A percentile compares a stretch with the other conserved stretches of the same genome.
These are phyloP conservation scores for Lycia hirtaria DNA, from an alignment of 2,888 invertebrate genomes.

Conservation along the genomic window DNA sequence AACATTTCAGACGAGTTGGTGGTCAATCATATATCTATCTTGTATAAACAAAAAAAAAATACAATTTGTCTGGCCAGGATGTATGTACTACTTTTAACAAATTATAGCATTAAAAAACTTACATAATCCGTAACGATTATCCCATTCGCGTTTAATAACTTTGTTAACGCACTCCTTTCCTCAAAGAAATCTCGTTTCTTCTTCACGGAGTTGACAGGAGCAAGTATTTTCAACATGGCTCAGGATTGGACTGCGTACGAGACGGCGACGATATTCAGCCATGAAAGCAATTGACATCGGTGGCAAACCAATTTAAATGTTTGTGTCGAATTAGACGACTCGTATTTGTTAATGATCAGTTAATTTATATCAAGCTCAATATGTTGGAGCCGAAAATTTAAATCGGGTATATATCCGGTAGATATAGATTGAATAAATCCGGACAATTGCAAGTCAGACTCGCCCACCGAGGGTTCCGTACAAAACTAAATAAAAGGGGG, in stretches of 20 bases:
- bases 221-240: constrained; percentile 37
- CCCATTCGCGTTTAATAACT: constrained; percentile 39
- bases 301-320: constrained; percentile 36
- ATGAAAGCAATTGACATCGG: constrained; percentile 36
- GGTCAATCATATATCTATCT: too few relatives aligned
- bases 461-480: too few relatives aligned
- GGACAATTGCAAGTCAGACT: too few relatives aligned
- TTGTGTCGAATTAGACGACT: constrained; percentile 9
- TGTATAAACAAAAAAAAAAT: too few relatives aligned
- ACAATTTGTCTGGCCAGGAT: too few relatives aligned
- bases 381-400: background rate
- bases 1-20: too few relatives aligned
- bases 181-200: constrained; percentile 28
- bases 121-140: constrained; percentile 32
- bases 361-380: constrained; percentile 1
- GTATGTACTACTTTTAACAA: too few relatives aligned
- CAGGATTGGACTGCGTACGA: constrained; percentile 7
- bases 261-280: constrained; percentile 3
- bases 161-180: constrained; percentile 35
- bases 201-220: constrained; percentile 21
- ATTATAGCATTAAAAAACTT: constrained; percentile 17
- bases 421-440: too few relatives aligned
- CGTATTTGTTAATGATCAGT: constrained; percentile 12
- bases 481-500: too few relatives aligned
- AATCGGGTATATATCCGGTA: too few relatives aligned